Percentiles rank a stretch among this genome's conserved stretches.
These are phyloP conservation scores for Penaeus vannamei DNA, from an alignment of 1,140 invertebrate genomes.

Conservation along the genomic window DNA sequence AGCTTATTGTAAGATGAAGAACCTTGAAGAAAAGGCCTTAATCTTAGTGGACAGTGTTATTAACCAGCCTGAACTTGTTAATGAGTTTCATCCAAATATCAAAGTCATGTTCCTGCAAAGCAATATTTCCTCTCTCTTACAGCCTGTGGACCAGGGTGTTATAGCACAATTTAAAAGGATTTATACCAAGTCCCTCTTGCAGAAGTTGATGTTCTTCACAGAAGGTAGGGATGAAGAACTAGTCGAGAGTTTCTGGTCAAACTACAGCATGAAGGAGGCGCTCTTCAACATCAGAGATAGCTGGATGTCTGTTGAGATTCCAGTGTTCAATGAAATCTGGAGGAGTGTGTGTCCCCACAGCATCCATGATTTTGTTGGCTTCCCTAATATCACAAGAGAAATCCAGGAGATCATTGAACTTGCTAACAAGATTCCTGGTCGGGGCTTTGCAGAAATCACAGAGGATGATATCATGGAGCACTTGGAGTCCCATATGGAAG, in stretches of 20 bases:
- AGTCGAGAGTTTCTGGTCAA: neutral
- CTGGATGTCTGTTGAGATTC: neutral
- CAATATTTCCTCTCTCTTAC: neutral
- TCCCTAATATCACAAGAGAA: neutral
- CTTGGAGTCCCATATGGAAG: conserved; percentile 3
- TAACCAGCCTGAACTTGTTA: neutral
- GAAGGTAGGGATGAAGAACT: neutral
- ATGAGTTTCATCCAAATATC: conserved; percentile 9
- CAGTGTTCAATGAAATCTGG: neutral
- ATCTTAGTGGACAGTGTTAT: neutral
- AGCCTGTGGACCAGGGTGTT: conserved; percentile 9
- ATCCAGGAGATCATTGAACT: neutral
- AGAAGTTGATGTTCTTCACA: neutral
- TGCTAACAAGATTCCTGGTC: neutral
- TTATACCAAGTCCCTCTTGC: conserved; percentile 3
- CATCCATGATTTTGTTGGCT: conserved; percentile 9
- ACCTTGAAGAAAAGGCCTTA: conserved; percentile 3
- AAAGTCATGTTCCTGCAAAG: conserved; percentile 13
- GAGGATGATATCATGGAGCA: neutral
- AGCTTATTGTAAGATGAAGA: neutral
- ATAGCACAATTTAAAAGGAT: conserved; percentile 2
- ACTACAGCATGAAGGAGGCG: neutral
- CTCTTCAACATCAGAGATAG: neutral
- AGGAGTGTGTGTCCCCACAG: neutral
- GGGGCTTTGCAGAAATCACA: neutral